Evolutionary conservation across 1,140 invertebrate genomes (phyloP).

Genomic region (Holotrichia oblita): DNA sequence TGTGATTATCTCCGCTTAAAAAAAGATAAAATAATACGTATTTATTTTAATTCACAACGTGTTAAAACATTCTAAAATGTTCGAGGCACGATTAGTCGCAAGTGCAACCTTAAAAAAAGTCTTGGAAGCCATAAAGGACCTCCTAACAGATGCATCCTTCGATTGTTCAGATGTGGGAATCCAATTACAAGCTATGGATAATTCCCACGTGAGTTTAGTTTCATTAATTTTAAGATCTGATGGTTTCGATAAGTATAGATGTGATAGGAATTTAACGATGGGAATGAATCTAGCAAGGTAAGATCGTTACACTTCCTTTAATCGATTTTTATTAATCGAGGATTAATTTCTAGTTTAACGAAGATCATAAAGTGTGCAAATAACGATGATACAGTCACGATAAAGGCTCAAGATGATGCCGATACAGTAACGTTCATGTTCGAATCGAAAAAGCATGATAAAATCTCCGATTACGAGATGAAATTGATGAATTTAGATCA

Average conservation of each 20-base stretch:
- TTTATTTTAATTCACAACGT: neutral
- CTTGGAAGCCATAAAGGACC: constrained; percentile 97
- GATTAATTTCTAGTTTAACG: constrained; percentile 79
- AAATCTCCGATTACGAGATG: constrained; percentile 98
- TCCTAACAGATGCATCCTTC: constrained; percentile 97
- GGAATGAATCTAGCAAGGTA: constrained; percentile 95
- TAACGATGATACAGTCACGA: constrained; percentile 94
- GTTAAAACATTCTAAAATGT: constrained; percentile 76
- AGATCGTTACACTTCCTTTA: constrained; percentile 48
- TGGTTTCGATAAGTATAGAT: constrained; percentile 98
- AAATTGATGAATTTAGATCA: constrained; percentile 99
- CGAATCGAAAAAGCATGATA: constrained; percentile 92
- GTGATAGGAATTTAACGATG: constrained; percentile 97
- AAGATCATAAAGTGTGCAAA: constrained; percentile 98
- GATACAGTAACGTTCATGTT: constrained; percentile 97
- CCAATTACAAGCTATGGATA: constrained; percentile 98
- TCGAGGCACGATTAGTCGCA: constrained; percentile 94
- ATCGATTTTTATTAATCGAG: neutral
- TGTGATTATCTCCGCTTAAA: neutral
- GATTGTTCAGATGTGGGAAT: constrained; percentile 98
- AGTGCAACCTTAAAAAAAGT: constrained; percentile 96
- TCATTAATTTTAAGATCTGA: constrained; percentile 92
- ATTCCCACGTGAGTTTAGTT: constrained; percentile 97
- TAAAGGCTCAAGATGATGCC: constrained; percentile 97
- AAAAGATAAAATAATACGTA: neutral